Base-by-base conservation (phyloP, 1,140 invertebrate species). In the Holotrichia oblita region DNA sequence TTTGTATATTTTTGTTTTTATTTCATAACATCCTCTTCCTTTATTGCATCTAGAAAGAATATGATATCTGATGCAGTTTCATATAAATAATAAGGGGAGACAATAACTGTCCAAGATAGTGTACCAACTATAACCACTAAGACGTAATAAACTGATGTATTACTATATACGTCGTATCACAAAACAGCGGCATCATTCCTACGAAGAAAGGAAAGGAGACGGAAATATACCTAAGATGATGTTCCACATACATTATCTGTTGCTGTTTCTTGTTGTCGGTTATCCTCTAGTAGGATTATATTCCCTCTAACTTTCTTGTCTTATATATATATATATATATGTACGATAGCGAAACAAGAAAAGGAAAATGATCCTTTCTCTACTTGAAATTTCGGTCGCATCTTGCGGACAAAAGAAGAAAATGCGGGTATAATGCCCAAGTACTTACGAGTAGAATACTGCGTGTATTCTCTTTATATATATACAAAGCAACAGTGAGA, bases 221-320 rank as follows among this genome's bases (percentile, higher is more conserved):
- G 17, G 22, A 8, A 73, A 14, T 73, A 34, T n/a, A 40, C 72
- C n/a, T 40, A 40, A 73, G 40, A 73, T 27, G 24, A 9, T 27
- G 72, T 73, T 14, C 17, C n/a, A 22, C n/a, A n/a, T 73, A 40
- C 27, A 73, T 17, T 40, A 73, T 73, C 34, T 73, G 27, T 40
- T 40, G 72, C 27, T 12, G 44, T 48, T 48, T 48, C 44, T 48
- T 48, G 40, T 41, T 41, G 44, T 48, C 44, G 44, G 44, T 48
- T 48, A 48, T 48, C n/a, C 44, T 48, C 10, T 73, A 8, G n/a
- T n/a, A 40, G 10, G 40, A 40, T 40, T 73, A 34, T 17, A 27
- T 73, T 73, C 40, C 24, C 27, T 40, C 24, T 40, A 22, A 27
- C 27, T 34, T 40, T 27, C 40, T 34, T 27, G n/a, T 0, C 17